These are phyloP conservation scores for Dynastes hyllus DNA, from an alignment of 2,888 invertebrate species.

Conservation along the genomic window DNA sequence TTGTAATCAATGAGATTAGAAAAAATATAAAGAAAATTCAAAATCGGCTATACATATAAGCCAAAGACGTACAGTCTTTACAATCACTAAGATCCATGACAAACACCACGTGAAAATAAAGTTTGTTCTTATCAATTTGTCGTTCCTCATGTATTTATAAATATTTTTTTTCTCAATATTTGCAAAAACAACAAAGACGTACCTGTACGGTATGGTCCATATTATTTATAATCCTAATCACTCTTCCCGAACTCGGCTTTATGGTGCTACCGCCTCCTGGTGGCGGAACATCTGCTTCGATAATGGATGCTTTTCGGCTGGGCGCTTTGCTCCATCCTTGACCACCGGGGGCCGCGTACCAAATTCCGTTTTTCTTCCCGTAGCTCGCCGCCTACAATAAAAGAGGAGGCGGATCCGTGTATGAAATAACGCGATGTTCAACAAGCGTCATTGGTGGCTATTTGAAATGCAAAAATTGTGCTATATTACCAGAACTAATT, in stretches of 20 bases:
- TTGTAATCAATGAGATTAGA: no score
- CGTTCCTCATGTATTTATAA: no score
- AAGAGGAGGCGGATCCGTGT: slow-evolving; percentile 31
- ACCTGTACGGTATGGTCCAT: slow-evolving; percentile 94
- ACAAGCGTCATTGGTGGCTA: slow-evolving; percentile 7
- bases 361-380: slow-evolving; percentile 92
- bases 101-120: no score
- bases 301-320: slow-evolving; percentile 88
- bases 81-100: no score
- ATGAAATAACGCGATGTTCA: slow-evolving; percentile 30
- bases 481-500: slow-evolving; percentile 32
- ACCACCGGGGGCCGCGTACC: slow-evolving; percentile 81
- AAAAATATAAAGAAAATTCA: no score
- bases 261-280: slow-evolving; percentile 77
- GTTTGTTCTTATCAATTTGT: no score
- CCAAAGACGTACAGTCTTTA: no score
- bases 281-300: slow-evolving; percentile 85
- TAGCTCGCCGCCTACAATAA: slow-evolving; percentile 86
- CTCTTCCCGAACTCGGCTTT: slow-evolving; percentile 87
- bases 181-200: slow-evolving; percentile 47
- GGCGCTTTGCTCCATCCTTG: slow-evolving; percentile 79
- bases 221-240: slow-evolving; percentile 95
- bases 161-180: no score
- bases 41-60: no score
- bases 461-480: slow-evolving; percentile 40